These are phyloP conservation scores for Macrotrachela quadricornifera DNA, from an alignment of 1,140 invertebrate genomes.

Conservation along the genomic window DNA sequence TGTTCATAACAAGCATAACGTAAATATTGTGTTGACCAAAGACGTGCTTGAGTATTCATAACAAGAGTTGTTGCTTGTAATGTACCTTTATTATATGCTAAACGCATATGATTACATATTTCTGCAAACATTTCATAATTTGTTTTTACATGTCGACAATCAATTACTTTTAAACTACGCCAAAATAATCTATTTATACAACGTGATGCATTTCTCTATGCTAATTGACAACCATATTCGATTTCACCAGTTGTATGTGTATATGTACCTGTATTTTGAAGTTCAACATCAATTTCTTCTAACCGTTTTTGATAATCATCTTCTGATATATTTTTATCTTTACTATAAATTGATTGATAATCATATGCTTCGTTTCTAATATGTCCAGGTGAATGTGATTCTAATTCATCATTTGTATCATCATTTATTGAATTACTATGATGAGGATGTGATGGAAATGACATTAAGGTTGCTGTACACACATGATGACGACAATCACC, in stretches of 20 bases:
- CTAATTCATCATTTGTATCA: too few relatives aligned
- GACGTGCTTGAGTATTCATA: slow-evolving; percentile 59
- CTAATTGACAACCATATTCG: slow-evolving; percentile 74
- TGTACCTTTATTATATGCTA: slow-evolving; percentile 85
- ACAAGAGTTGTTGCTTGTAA: slow-evolving; percentile 80
- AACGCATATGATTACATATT: slow-evolving; percentile 85
- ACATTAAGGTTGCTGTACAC: too few relatives aligned
- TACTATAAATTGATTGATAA: too few relatives aligned
- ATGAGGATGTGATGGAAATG: too few relatives aligned
- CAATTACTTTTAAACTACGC: slow-evolving; percentile 67
- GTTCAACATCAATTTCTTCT: too few relatives aligned
- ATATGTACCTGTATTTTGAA: too few relatives aligned
- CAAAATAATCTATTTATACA: slow-evolving; percentile 87
- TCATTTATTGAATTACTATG: too few relatives aligned
- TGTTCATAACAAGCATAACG: slow-evolving; percentile 59
- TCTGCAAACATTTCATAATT: slow-evolving; percentile 93
- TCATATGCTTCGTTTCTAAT: too few relatives aligned
- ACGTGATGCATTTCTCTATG: slow-evolving; percentile 72
- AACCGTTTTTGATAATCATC: too few relatives aligned
- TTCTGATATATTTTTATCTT: too few relatives aligned
- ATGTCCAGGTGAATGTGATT: too few relatives aligned
- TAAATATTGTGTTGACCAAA: slow-evolving; percentile 73
- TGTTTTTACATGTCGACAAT: slow-evolving; percentile 7
- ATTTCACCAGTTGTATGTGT: slow-evolving; percentile 72
- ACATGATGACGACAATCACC: too few relatives aligned